Evolutionary conservation across 2,888 invertebrate species (phyloP).

Genomic region (Hirtodrosophila confusa): DNA sequence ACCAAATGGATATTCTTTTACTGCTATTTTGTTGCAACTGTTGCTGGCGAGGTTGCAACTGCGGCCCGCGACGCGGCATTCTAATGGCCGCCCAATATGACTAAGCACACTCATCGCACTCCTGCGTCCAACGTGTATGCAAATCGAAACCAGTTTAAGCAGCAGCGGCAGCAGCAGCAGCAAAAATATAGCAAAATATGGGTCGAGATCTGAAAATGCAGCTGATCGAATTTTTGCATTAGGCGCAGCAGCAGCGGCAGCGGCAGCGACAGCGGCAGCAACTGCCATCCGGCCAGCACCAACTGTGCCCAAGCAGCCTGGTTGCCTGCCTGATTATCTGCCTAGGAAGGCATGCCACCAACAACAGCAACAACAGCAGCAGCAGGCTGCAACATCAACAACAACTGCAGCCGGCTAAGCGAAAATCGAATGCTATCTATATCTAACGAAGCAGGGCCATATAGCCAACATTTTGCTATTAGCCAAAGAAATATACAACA

Average conservation of each 20-base stretch:
- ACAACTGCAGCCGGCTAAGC: constrained; percentile 68
- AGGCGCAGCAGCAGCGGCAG: constrained; percentile 71
- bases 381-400: constrained; percentile 27
- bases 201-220: constrained; percentile 82
- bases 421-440: constrained; percentile 78
- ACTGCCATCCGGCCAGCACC: constrained; percentile 71
- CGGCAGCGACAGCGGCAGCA: constrained; percentile 60
- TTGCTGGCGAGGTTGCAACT: constrained; percentile 29
- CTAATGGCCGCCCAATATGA: constrained; percentile 83
- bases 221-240: constrained; percentile 83
- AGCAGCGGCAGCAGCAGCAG: constrained; percentile 41
- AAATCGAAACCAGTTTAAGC: constrained; percentile 81
- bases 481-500: constrained; percentile 74
- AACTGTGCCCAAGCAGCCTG: constrained; percentile 63
- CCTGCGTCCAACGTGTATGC: constrained; percentile 81
- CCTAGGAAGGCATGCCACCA: constrained; percentile 76
- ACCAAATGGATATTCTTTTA: constrained; percentile 78
- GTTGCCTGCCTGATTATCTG: constrained; percentile 73
- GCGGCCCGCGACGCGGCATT: constrained; percentile 72
- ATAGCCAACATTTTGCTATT: constrained; percentile 80
- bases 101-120: constrained; percentile 80
- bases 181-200: constrained; percentile 76
- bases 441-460: constrained; percentile 78
- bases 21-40: constrained; percentile 75
- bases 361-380: constrained; percentile 34